Conservation (phyloP, 2,888 invertebrate species). For the Drosophila testacea region DNA sequence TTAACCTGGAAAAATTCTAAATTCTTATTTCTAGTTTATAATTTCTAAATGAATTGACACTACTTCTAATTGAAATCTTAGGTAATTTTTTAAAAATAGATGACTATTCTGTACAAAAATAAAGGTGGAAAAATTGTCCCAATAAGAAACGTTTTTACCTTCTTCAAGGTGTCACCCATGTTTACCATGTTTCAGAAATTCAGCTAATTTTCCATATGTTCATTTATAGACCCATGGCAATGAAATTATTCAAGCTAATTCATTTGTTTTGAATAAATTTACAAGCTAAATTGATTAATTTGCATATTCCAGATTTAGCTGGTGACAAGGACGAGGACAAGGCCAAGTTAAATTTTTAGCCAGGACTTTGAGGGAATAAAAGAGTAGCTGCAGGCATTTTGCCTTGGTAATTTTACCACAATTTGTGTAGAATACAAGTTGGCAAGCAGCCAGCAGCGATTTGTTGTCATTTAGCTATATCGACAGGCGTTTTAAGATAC, state of each 20-base stretch:
- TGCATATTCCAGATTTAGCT: constrained; percentile 18
- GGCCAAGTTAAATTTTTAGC: background rate
- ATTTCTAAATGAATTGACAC: too few relatives aligned
- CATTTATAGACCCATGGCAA: background rate
- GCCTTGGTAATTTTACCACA: background rate
- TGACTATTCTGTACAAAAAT: too few relatives aligned
- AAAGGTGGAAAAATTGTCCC: too few relatives aligned
- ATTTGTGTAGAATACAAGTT: constrained; percentile 20
- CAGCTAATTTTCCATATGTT: background rate
- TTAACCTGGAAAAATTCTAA: too few relatives aligned
- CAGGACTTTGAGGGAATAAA: background rate
- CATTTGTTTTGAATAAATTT: constrained; percentile 6
- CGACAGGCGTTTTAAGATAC: constrained; percentile 42
- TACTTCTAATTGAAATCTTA: too few relatives aligned
- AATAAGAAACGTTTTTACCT: too few relatives aligned
- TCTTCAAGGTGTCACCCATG: too few relatives aligned
- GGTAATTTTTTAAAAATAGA: too few relatives aligned
- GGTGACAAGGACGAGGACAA: constrained; percentile 7
- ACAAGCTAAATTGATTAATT: constrained; percentile 24
- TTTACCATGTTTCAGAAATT: background rate
- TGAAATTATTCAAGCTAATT: constrained; percentile 15
- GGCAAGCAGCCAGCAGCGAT: constrained; percentile 15
- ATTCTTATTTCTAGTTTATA: too few relatives aligned
- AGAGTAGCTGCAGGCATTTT: background rate
- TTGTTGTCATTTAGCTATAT: constrained; percentile 23